Base-by-base conservation (phyloP, 2,797 vertebrate genomes). In the Picus viridis region DNA sequence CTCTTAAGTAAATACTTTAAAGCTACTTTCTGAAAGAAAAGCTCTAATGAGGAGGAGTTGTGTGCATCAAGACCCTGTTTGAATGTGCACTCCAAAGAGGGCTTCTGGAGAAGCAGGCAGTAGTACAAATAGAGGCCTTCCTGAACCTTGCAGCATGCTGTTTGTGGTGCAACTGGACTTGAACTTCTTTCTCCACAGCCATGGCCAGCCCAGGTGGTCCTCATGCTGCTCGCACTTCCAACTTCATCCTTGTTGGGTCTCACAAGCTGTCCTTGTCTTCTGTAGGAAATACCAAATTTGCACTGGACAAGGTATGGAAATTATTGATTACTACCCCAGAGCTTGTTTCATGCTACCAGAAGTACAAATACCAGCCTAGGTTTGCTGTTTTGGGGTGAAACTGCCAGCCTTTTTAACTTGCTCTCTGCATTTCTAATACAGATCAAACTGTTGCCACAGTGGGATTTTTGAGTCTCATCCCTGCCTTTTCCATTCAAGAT, bases 161-260 rank as follows among this genome's bases (percentile, higher is more conserved):
- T 24, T 23, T 22, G 13, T 10, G 4, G 58, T 75, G 10, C 0
- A 2, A 57, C n/a, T 59, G 81, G 20, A 14, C 24, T 57, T 5
- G n/a, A 54, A 62, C 19, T 49, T 92, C 20, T 93, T 67, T 85
- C 58, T 92, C 89, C 78, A 13, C 67, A 99, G 99, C 98, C 26
- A 93, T 99, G 97, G 98, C 99, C 73, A 99, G 99, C 90, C 99
- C 99, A 1, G 98, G 99, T 22, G 99, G 99, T 9, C 99, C 98
- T 20, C 98, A 98, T n/a, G 98, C 99, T 5, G 97, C 99, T 51
- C 99, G 99, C 12, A 99, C 98, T 90, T 99, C 99, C 78, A 98
- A 98, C 92, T 99, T 99, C 56, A 72, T 95, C 77, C 98, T 99
- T 30, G 98, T 99, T 27, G 99, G 99, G 51, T 99, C 98, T 32